Conservation (phyloP, 2,888 invertebrate genomes). For the Sipha maydis region DNA sequence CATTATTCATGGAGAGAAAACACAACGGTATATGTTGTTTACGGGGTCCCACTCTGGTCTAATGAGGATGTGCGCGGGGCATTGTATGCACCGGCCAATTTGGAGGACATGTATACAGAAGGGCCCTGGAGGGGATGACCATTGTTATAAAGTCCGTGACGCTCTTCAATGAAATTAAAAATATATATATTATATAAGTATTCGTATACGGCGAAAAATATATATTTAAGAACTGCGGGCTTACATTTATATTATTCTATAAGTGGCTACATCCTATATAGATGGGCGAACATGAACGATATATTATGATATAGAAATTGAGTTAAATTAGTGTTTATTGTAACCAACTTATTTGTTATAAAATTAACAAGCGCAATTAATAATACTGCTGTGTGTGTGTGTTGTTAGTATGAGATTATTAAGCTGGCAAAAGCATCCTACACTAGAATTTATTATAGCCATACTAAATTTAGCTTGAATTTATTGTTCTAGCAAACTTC, state of each 20-base stretch:
- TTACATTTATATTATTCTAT: neutral
- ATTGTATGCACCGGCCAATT: constrained; percentile 39
- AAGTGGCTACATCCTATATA: constrained; percentile 56
- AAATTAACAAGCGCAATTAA: neutral
- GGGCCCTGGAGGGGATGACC: neutral
- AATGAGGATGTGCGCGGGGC: constrained; percentile 43
- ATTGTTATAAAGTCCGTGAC: constrained; percentile 15
- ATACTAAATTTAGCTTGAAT: constrained; percentile 50
- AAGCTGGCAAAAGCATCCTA: constrained; percentile 23
- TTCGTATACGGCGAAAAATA: neutral
- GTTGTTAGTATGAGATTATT: neutral
- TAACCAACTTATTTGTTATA: constrained; percentile 11
- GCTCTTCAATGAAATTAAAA: constrained; percentile 26
- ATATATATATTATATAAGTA: neutral
- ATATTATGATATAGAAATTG: constrained; percentile 34
- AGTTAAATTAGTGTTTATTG: constrained; percentile 59
- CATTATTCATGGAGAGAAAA: neutral
- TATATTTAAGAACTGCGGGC: constrained; percentile 27
- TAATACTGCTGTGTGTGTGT: neutral
- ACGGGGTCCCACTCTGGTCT: constrained; percentile 21
- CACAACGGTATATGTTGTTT: neutral
- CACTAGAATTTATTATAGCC: constrained; percentile 20
- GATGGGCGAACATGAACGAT: neutral
- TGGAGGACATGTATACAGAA: constrained; percentile 22
- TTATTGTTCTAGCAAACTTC: constrained; percentile 29